Percentiles rank a stretch among this genome's conserved stretches.
These are phyloP conservation scores for Tromatobia lineatoria DNA, from an alignment of 2,888 invertebrate species.

Conservation along the genomic window DNA sequence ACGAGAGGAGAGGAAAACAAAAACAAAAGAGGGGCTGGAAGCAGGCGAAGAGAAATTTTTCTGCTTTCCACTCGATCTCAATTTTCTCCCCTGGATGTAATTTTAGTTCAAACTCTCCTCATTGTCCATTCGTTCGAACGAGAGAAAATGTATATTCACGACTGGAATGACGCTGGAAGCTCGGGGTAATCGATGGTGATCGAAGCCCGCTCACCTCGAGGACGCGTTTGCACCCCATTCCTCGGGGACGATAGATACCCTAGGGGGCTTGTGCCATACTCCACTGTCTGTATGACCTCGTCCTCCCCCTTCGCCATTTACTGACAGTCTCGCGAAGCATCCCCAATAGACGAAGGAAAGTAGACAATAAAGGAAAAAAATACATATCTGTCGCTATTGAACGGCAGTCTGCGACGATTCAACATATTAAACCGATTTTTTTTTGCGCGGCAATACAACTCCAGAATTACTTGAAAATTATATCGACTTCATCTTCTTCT, in stretches of 20 bases:
- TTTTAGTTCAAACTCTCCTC: conserved; percentile 13
- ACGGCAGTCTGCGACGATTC: conserved; percentile 3
- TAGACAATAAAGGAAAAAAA: background rate
- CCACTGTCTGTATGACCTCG: conserved; percentile 8
- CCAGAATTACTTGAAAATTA: background rate
- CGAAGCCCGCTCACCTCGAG: background rate
- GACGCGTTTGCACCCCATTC: background rate
- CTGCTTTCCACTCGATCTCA: conserved; percentile 13
- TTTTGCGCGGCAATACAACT: background rate
- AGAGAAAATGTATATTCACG: conserved; percentile 5
- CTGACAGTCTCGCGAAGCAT: conserved; percentile 5
- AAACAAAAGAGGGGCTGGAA: background rate
- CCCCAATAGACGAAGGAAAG: background rate
- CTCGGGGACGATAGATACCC: conserved; percentile 2
- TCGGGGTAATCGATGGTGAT: conserved; percentile 17
- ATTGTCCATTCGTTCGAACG: conserved; percentile 13
- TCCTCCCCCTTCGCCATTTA: background rate
- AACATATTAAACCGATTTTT: background rate
- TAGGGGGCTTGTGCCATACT: background rate
- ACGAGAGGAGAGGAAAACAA: conserved; percentile 5
- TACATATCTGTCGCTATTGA: background rate
- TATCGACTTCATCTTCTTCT: background rate
- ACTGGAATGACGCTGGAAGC: conserved; percentile 1
- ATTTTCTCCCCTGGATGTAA: conserved; percentile 2
- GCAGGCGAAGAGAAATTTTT: background rate